These are phyloP conservation scores for Onychomys arenicola DNA, from an alignment of 2,797 vertebrate genomes.

Conservation along the genomic window DNA sequence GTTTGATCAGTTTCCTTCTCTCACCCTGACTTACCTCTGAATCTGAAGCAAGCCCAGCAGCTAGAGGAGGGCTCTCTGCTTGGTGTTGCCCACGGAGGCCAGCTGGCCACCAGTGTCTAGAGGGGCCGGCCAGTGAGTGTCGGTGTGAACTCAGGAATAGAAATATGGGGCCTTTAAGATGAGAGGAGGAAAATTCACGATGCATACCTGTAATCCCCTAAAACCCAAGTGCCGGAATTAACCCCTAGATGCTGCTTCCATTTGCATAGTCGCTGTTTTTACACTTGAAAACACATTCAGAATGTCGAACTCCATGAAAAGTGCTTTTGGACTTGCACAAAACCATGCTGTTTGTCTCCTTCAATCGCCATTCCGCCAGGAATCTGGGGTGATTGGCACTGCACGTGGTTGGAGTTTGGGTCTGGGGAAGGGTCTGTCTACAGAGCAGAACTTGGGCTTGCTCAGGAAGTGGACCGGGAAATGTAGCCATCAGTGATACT, in stretches of 20 bases:
- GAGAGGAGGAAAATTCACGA: constrained; percentile 70
- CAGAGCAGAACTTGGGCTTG: constrained; percentile 70
- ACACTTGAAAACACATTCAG: constrained; percentile 76
- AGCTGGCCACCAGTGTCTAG: constrained; percentile 60
- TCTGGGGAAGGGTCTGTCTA: background rate
- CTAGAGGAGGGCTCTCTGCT: constrained; percentile 60
- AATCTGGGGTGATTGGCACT: constrained; percentile 75
- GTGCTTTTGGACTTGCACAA: constrained; percentile 77
- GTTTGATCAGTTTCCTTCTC: constrained; percentile 61
- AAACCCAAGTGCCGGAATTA: constrained; percentile 86
- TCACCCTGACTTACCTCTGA: constrained; percentile 69
- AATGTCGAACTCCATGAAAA: constrained; percentile 71
- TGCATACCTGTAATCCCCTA: constrained; percentile 60
- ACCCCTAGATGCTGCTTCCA: constrained; percentile 82
- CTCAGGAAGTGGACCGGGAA: constrained; percentile 72
- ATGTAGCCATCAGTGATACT: background rate
- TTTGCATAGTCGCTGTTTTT: constrained; percentile 75
- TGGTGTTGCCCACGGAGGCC: constrained; percentile 71
- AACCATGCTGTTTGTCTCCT: constrained; percentile 64
- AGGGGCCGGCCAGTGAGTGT: constrained; percentile 60
- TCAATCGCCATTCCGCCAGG: constrained; percentile 73
- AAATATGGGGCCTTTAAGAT: constrained; percentile 84
- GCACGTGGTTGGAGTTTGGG: constrained; percentile 36
- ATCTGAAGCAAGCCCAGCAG: constrained; percentile 53
- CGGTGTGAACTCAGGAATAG: constrained; percentile 87